These are phyloP conservation scores for Uloborus plumipes DNA, from an alignment of 2,888 invertebrate genomes.

Conservation along the genomic window DNA sequence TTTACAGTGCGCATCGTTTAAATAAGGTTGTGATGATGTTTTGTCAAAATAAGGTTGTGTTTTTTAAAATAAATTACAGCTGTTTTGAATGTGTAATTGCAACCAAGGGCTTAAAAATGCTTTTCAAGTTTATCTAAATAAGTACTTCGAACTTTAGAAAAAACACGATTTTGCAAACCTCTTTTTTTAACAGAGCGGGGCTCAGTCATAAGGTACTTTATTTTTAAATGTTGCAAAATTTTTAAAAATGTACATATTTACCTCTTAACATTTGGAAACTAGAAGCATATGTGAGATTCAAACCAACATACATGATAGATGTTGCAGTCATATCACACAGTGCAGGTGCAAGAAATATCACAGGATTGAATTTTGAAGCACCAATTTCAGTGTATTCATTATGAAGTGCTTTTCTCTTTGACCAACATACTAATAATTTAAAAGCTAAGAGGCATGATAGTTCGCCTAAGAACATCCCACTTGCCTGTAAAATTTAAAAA, in stretches of 20 bases:
- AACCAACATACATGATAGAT: conserved; percentile 89
- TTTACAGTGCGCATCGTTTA: too few relatives aligned
- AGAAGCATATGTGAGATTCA: conserved; percentile 91
- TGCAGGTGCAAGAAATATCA: conserved; percentile 87
- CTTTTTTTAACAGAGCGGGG: too few relatives aligned
- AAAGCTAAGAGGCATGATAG: conserved; percentile 86
- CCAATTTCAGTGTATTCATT: conserved; percentile 77
- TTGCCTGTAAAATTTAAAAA: conserved; percentile 74
- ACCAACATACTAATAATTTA: conserved; percentile 76
- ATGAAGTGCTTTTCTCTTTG: conserved; percentile 71
- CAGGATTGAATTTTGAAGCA: conserved; percentile 80
- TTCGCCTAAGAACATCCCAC: conserved; percentile 95
- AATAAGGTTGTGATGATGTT: too few relatives aligned
- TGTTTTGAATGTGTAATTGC: too few relatives aligned
- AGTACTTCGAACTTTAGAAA: too few relatives aligned
- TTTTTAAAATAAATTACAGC: too few relatives aligned
- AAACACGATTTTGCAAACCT: too few relatives aligned
- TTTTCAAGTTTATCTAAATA: too few relatives aligned
- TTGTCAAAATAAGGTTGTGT: too few relatives aligned
- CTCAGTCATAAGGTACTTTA: too few relatives aligned
- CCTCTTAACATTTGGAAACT: conserved; percentile 97
- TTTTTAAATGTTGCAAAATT: too few relatives aligned
- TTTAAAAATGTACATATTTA: conserved; percentile 68
- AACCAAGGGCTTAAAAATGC: too few relatives aligned
- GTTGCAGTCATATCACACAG: conserved; percentile 91